These are phyloP conservation scores for Macrostomum cliftonense DNA, from an alignment of 2,888 invertebrate species.

Conservation along the genomic window DNA sequence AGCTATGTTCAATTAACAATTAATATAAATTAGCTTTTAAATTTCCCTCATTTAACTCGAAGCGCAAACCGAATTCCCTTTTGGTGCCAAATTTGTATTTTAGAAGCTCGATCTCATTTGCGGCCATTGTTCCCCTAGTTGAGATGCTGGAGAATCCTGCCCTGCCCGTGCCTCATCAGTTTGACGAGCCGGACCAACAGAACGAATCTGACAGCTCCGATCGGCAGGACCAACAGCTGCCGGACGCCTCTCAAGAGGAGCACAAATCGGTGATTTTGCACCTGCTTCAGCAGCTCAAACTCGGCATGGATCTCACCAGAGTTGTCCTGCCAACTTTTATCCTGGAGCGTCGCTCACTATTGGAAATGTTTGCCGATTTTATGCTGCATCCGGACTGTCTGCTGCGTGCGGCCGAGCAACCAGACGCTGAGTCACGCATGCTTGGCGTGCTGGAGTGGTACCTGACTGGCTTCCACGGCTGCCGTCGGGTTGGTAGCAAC, in stretches of 20 bases:
- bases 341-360: slow-evolving; percentile 39
- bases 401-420: slow-evolving; percentile 23
- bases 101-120: too few species aligned
- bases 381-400: slow-evolving; percentile 40
- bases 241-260: slow-evolving; percentile 35
- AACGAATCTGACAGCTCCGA: slow-evolving; percentile 21
- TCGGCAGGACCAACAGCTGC: slow-evolving; percentile 28
- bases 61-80: too few species aligned
- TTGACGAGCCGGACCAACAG: slow-evolving; percentile 21
- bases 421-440: slow-evolving; percentile 34
- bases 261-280: slow-evolving; percentile 39
- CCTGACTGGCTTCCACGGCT: slow-evolving; percentile 39
- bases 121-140: too few species aligned
- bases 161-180: too few species aligned
- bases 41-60: too few species aligned
- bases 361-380: slow-evolving; percentile 42
- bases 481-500: slow-evolving; percentile 20
- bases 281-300: slow-evolving; percentile 40
- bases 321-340: slow-evolving; percentile 41
- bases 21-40: too few species aligned
- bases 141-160: too few species aligned
- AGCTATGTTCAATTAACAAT: too few species aligned
- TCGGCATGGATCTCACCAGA: slow-evolving; percentile 42
- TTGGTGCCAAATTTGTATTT: too few species aligned
- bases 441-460: slow-evolving; percentile 41